These are phyloP conservation scores for Synchiropus splendidus DNA, from an alignment of 2,113 vertebrate species.

Conservation along the genomic window DNA sequence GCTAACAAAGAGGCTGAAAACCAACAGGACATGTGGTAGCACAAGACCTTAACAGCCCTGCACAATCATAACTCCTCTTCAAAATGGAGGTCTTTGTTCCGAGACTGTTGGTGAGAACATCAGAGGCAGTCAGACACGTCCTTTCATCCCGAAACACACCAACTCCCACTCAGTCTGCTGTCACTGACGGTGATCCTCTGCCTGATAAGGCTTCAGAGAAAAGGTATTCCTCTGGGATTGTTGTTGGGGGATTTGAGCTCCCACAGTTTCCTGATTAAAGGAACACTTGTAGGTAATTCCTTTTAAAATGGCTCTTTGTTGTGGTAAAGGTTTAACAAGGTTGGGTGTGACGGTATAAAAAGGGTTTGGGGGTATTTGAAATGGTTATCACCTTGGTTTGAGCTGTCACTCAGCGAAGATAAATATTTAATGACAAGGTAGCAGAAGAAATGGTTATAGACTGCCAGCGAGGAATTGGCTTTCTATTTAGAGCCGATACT, in stretches of 20 bases:
- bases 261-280: constrained; percentile 65
- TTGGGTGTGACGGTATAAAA: constrained; percentile 5
- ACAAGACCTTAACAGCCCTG: constrained; percentile 37
- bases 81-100: constrained; percentile 53
- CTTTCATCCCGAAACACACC: constrained; percentile 56
- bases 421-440: constrained; percentile 69
- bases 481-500: constrained; percentile 56
- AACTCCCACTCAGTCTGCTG: constrained; percentile 28
- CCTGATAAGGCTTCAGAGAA: constrained; percentile 59
- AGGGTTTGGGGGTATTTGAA: constrained; percentile 50
- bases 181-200: constrained; percentile 57
- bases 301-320: constrained; percentile 55
- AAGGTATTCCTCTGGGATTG: constrained; percentile 62
- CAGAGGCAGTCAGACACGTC: constrained; percentile 45
- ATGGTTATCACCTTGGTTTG: constrained; percentile 58
- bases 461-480: constrained; percentile 60
- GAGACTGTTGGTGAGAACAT: constrained; percentile 46
- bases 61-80: constrained; percentile 49
- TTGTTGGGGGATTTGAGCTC: constrained; percentile 47
- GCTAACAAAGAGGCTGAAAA: constrained; percentile 41
- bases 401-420: constrained; percentile 58
- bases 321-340: constrained; percentile 14
- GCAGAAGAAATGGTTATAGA: constrained; percentile 63
- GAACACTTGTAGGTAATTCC: constrained; percentile 64
- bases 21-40: constrained; percentile 30